Evolutionary conservation across 2,888 invertebrate species (phyloP).

Genomic region (Microchrysa polita): DNA sequence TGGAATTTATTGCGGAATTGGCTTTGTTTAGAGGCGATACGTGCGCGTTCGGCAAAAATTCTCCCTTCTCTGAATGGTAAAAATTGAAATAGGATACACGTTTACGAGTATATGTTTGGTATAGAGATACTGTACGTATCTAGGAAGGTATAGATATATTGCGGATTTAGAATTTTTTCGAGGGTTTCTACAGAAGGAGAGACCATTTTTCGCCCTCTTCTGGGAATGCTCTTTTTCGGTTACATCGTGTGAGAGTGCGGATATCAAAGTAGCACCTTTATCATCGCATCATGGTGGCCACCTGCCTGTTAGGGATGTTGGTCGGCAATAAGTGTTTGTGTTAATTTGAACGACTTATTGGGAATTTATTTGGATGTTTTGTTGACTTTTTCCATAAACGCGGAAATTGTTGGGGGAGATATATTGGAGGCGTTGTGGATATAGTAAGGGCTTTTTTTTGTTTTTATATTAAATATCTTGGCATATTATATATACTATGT

Average conservation of each 20-base stretch:
- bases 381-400: too few relatives aligned
- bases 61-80: neutral
- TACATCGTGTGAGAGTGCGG: neutral
- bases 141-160: too few relatives aligned
- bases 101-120: neutral
- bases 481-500: too few relatives aligned
- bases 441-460: too few relatives aligned
- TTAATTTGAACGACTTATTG: slow-evolving; percentile 6
- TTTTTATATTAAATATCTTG: too few relatives aligned
- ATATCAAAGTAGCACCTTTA: neutral
- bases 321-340: neutral
- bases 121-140: neutral
- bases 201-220: neutral
- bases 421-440: too few relatives aligned
- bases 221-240: too few relatives aligned
- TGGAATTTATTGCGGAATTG: slow-evolving; percentile 12
- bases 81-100: slow-evolving; percentile 6
- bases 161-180: neutral
- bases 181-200: neutral
- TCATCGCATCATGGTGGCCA: neutral
- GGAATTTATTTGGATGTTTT: neutral
- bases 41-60: too few relatives aligned
- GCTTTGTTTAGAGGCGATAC: neutral
- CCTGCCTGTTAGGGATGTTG: too few relatives aligned
- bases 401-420: neutral